These are phyloP conservation scores for Cercocebus atys DNA, from an alignment of 2,113 vertebrate species.

Conservation along the genomic window DNA sequence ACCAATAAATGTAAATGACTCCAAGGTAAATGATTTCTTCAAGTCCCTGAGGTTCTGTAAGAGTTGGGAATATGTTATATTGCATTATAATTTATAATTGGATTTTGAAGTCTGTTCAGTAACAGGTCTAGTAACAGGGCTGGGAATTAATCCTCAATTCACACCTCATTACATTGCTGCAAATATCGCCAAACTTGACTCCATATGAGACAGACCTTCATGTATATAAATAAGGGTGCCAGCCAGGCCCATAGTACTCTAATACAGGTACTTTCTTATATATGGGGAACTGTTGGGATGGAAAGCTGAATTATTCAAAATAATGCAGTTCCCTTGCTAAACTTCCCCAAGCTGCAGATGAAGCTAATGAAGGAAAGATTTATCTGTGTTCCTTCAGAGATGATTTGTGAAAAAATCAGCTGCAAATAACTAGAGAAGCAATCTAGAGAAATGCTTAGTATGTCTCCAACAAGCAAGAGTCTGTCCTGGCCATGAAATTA, in stretches of 20 bases:
- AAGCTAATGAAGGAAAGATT: constrained; percentile 45
- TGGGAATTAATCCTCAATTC: constrained; percentile 31
- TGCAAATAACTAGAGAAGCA: constrained; percentile 7
- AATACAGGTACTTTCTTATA: not conserved
- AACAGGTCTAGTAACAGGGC: not conserved
- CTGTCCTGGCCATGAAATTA: not conserved
- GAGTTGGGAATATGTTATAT: not conserved
- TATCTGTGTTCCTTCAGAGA: constrained; percentile 44
- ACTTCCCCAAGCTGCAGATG: constrained; percentile 8
- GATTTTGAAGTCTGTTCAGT: constrained; percentile 41
- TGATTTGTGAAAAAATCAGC: constrained; percentile 33
- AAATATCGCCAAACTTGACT: not conserved
- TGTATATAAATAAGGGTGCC: not conserved
- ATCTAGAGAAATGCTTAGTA: not conserved
- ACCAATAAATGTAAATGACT: constrained; percentile 56
- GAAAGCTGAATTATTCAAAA: constrained; percentile 47
- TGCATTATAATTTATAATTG: constrained; percentile 27
- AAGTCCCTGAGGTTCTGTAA: not conserved
- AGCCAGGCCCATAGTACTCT: not conserved
- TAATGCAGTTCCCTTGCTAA: not conserved
- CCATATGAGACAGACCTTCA: not conserved
- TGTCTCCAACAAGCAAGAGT: not conserved
- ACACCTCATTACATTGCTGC: not conserved
- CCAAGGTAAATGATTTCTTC: not conserved
- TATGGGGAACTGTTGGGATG: not conserved